Conservation (phyloP, 1,140 invertebrate species). For the Galleria mellonella region DNA sequence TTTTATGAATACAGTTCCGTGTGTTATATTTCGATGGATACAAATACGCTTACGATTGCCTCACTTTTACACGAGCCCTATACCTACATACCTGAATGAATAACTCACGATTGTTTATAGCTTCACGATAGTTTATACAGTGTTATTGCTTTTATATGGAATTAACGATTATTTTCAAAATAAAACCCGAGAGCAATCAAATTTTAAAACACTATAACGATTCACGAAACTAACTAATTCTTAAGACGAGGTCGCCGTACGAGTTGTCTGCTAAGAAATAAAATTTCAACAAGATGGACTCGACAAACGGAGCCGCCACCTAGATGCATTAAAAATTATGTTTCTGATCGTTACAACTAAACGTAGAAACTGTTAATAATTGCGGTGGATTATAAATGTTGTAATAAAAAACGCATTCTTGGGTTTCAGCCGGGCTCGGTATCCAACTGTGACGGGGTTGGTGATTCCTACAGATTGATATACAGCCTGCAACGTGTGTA, state of each 20-base stretch:
- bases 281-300: neutral
- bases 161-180: neutral
- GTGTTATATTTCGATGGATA: too few relatives aligned
- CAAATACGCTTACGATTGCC: too few relatives aligned
- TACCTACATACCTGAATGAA: too few relatives aligned
- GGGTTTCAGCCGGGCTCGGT: constrained; percentile 17
- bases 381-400: constrained; percentile 41
- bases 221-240: too few relatives aligned
- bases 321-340: constrained; percentile 38
- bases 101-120: too few relatives aligned
- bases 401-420: constrained; percentile 58
- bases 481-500: constrained; percentile 13
- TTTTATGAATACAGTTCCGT: too few relatives aligned
- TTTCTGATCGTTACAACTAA: constrained; percentile 47
- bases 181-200: constrained; percentile 9
- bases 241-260: too few relatives aligned
- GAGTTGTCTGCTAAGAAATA: too few relatives aligned
- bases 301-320: constrained; percentile 22
- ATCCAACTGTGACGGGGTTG: constrained; percentile 45
- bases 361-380: constrained; percentile 52
- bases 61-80: too few relatives aligned
- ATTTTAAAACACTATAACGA: constrained; percentile 8
- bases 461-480: constrained; percentile 33
- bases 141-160: too few relatives aligned
- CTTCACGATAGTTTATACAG: too few relatives aligned